A percentile compares a stretch with the other conserved stretches of the same genome.
These are phyloP conservation scores for Aricia artaxerxes DNA, from an alignment of 2,888 invertebrate species.

Conservation along the genomic window DNA sequence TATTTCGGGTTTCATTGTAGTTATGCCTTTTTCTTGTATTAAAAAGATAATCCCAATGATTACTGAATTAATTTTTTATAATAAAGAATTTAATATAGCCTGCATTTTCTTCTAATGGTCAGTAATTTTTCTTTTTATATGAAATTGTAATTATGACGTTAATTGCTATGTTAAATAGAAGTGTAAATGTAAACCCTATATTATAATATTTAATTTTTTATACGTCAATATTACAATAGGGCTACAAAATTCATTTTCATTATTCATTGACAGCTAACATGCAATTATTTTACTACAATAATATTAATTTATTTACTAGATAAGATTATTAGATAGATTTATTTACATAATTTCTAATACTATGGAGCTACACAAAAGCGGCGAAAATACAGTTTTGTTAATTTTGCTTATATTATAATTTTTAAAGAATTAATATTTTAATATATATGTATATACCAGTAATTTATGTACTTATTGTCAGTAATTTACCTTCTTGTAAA, in stretches of 20 bases:
- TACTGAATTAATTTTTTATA: too few relatives aligned
- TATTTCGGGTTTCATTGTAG: too few relatives aligned
- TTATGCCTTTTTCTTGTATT: too few relatives aligned
- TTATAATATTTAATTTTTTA: not conserved
- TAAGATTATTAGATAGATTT: too few relatives aligned
- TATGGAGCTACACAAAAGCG: not conserved
- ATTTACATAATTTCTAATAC: too few relatives aligned
- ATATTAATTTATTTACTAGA: not conserved
- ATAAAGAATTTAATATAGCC: too few relatives aligned
- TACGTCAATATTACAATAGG: not conserved
- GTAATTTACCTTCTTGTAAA: not conserved
- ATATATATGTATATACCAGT: too few relatives aligned
- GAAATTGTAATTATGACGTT: not conserved
- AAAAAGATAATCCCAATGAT: too few relatives aligned
- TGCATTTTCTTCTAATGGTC: too few relatives aligned
- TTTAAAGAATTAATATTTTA: too few relatives aligned
- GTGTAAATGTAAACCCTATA: not conserved
- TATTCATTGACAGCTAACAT: constrained; percentile 11
- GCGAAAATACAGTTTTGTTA: not conserved
- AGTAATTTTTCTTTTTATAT: too few relatives aligned
- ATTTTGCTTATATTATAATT: not conserved
- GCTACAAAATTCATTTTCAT: not conserved
- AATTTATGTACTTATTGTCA: too few relatives aligned
- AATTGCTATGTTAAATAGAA: not conserved
- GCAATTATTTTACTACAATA: not conserved